phyloP scores from a whole-genome alignment of 2,797 vertebrate species.

The Galagoides demidoff region DNA sequence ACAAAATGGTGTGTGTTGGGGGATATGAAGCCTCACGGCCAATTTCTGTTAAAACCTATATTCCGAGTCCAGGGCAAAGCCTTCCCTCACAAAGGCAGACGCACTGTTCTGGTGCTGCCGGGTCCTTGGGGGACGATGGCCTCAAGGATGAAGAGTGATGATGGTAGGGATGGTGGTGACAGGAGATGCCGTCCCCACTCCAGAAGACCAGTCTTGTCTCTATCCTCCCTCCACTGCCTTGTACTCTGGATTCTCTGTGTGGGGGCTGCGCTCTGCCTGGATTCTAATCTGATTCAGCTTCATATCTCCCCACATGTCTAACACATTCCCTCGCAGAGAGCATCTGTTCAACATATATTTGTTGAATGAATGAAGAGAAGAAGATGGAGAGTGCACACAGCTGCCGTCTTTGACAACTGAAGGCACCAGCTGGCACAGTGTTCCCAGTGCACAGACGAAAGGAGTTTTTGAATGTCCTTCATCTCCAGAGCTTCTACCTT shows the following conservation, averaged over 20 bases:
- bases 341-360: conserved; percentile 64
- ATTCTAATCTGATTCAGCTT: conserved; percentile 59
- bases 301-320: conserved; percentile 57
- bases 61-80: not conserved
- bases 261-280: not conserved
- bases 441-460: not conserved
- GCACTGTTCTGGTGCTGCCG: not conserved
- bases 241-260: not conserved
- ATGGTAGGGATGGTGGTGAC: too few relatives aligned
- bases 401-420: conserved; percentile 50
- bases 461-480: conserved; percentile 35
- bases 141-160: not conserved
- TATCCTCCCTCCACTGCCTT: not conserved
- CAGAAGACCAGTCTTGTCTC: not conserved
- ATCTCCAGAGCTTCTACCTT: conserved; percentile 4
- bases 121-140: not conserved
- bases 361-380: conserved; percentile 66
- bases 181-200: not conserved
- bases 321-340: conserved; percentile 52
- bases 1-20: not conserved
- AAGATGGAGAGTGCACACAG: conserved; percentile 49
- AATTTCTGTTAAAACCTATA: not conserved
- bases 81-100: not conserved
- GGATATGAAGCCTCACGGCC: not conserved
- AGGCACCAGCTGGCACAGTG: not conserved